Evolutionary conservation across 2,113 vertebrate species (phyloP).

Genomic region (Vombatus ursinus): DNA sequence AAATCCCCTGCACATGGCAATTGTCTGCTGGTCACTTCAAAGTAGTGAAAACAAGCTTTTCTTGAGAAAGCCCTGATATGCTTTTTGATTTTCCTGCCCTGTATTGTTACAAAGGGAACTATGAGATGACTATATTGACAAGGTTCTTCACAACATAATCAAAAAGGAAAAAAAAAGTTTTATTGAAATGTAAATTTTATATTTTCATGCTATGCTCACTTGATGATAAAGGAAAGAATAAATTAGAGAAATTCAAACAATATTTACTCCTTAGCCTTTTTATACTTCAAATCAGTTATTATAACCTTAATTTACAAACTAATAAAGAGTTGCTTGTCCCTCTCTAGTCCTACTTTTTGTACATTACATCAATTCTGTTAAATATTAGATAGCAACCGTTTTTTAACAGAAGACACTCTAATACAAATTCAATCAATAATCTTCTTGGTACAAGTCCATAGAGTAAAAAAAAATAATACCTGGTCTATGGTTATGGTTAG

Average conservation of each 20-base stretch:
- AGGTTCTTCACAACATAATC: background rate
- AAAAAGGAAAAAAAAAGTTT: background rate
- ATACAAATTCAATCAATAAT: background rate
- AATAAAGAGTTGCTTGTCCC: background rate
- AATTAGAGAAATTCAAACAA: background rate
- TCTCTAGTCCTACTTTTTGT: background rate
- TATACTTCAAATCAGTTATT: background rate
- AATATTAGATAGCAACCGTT: background rate
- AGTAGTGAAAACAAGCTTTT: background rate
- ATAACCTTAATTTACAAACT: background rate
- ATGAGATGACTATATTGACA: background rate
- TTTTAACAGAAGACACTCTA: background rate
- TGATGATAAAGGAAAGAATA: background rate
- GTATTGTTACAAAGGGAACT: background rate
- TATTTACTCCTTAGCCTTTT: background rate
- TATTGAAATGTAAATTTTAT: background rate
- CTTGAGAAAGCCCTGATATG: background rate
- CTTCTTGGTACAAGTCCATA: background rate
- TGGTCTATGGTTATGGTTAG: no score
- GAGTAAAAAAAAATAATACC: background rate
- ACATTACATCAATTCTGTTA: background rate
- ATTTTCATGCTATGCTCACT: background rate
- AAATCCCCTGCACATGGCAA: background rate
- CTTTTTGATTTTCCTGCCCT: background rate
- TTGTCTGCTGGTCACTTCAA: background rate